Base-by-base conservation (phyloP, 2,888 invertebrate species). In the Caenorhabditis parvicauda region DNA sequence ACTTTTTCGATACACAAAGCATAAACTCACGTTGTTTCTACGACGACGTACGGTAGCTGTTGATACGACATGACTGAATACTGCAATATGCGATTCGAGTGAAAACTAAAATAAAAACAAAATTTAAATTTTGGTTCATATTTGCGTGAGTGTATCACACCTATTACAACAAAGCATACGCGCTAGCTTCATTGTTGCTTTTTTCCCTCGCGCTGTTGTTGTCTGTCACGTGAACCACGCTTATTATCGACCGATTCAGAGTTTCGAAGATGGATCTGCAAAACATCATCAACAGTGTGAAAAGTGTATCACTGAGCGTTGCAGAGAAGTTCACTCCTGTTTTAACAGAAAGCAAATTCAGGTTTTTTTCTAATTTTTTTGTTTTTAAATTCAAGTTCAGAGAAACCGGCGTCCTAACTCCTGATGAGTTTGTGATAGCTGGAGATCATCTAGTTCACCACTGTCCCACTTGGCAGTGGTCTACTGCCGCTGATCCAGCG, bases 381-480 rank as follows among this genome's bases (percentile, higher is more conserved):
- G 32, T 7, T 19, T 19, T 7, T 55, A 12, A 43, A 43, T 61
- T 47, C 4, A 94, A 92, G 83, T 96, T 95, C 83, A 88, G 90
- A 74, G 95, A 96, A 83, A 96, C 95, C 9, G 96, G 96, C 27
- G 94, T 96, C 2, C 82, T 98, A 32, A 98, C 95, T n/a, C 95
- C 96, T 1, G 94, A 96, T 82, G 98, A 86, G 85, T 99, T 96
- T 86, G 91, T 98, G 3, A 92, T 90, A 3, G 96, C 98, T 21
- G 98, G 98, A 1, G 96, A 98, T 81, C 96, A 98, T 83, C 84
- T 99, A 54, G 95, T 96, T 0, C 95, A 98, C 83, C 95, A 96
- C 82, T 99, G 96, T 81, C 96, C 98, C 0, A 96, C 98, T 0
- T 99, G 98, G 98, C 91, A 93, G 81, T 99, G 98, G 98, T 89